Evolutionary conservation across 2,797 vertebrate species (phyloP).

Genomic region (Rhinogobio ventralis): DNA sequence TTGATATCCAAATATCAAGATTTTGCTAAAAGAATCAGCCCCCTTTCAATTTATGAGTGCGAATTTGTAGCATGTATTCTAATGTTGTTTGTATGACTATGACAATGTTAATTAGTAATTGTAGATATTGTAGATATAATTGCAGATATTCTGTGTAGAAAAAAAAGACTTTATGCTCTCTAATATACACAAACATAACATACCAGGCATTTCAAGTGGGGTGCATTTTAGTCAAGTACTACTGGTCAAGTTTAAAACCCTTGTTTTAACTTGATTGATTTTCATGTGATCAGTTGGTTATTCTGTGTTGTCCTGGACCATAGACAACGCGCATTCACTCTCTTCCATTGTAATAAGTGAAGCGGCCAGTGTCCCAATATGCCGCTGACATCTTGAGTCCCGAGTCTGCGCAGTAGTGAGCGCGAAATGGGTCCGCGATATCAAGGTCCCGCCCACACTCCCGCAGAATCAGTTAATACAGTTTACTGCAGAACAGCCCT

Average conservation of each 20-base stretch:
- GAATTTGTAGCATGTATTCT: not conserved
- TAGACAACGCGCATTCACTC: too few relatives aligned
- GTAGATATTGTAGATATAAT: too few relatives aligned
- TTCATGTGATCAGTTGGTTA: not conserved
- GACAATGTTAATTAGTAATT: not conserved
- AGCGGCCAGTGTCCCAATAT: too few relatives aligned
- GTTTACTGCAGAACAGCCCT: too few relatives aligned
- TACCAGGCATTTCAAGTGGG: not conserved
- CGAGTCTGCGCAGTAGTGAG: too few relatives aligned
- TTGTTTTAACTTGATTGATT: conserved; percentile 3
- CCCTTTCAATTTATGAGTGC: not conserved
- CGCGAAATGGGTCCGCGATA: too few relatives aligned
- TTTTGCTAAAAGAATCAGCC: not conserved
- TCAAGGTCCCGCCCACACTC: too few relatives aligned
- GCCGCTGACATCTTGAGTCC: too few relatives aligned
- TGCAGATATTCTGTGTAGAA: not conserved
- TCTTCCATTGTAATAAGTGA: too few relatives aligned
- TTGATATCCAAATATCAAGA: not conserved
- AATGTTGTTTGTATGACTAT: not conserved
- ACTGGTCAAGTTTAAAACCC: not conserved
- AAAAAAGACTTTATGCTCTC: not conserved
- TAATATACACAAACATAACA: not conserved
- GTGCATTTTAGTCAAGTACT: not conserved
- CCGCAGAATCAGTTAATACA: too few relatives aligned
- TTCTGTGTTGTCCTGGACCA: not conserved